phyloP scores from a whole-genome alignment of 64 coral and sea anemone genomes.

The Platygyra sinensis region DNA sequence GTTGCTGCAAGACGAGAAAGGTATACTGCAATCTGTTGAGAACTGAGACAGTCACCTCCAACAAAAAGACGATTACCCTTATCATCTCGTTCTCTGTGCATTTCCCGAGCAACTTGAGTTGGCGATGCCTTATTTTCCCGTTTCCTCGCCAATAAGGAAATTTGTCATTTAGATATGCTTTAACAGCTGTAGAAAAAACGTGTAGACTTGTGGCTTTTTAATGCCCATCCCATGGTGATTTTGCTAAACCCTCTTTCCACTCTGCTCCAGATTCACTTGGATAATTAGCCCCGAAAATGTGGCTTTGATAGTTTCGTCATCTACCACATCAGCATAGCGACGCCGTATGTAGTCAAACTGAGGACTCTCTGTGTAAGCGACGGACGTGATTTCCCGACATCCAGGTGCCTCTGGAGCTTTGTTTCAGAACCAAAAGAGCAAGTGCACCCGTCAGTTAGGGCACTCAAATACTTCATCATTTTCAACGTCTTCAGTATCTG shows the following conservation, averaged over 20 bases:
- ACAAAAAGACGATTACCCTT: conserved; percentile 44
- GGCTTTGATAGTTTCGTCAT: conserved; percentile 47
- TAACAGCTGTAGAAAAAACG: conserved; percentile 34
- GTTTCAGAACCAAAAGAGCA: conserved; percentile 18
- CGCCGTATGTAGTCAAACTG: conserved; percentile 44
- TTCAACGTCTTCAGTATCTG: conserved; percentile 10
- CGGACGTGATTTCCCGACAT: conserved; percentile 13
- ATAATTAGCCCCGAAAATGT: conserved; percentile 26
- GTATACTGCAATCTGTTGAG: conserved; percentile 47
- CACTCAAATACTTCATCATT: not conserved
- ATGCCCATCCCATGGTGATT: conserved; percentile 37
- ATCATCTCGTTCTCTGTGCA: conserved; percentile 51
- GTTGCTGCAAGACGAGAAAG: conserved; percentile 20
- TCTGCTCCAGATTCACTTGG: conserved; percentile 15
- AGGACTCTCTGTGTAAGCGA: conserved; percentile 36
- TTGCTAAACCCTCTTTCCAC: conserved; percentile 17
- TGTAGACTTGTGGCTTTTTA: conserved; percentile 30
- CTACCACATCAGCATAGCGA: conserved; percentile 33
- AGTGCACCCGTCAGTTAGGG: conserved; percentile 7
- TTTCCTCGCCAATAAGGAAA: conserved; percentile 46
- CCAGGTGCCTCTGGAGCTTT: conserved; percentile 32
- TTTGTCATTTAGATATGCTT: conserved; percentile 48
- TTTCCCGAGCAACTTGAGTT: conserved; percentile 38
- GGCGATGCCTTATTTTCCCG: conserved; percentile 31
- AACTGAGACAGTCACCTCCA: conserved; percentile 52